A percentile compares a stretch with the other conserved stretches of the same genome.
Evolutionary conservation across 1,140 invertebrate genomes (phyloP).

Genomic region (Bombus picipes): DNA sequence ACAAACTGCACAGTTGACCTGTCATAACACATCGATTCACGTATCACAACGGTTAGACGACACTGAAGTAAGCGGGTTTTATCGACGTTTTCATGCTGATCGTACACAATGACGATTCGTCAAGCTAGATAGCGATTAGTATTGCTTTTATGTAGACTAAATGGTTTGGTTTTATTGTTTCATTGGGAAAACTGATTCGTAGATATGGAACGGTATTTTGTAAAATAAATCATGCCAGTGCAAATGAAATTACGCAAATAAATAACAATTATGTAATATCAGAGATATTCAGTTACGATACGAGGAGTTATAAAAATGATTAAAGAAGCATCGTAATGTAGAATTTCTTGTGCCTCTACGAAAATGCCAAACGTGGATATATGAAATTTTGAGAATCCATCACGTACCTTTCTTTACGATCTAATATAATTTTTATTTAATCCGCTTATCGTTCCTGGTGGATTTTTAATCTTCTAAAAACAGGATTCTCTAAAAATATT

Average conservation of each 20-base stretch:
- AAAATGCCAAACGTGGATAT: too few relatives aligned
- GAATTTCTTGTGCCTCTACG: not conserved
- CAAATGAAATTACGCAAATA: not conserved
- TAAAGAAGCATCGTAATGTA: not conserved
- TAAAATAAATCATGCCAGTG: not conserved
- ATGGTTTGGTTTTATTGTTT: not conserved
- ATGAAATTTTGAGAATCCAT: not conserved
- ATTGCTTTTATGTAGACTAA: not conserved
- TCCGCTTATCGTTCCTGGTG: not conserved
- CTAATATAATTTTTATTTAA: not conserved
- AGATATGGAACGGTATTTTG: too few relatives aligned
- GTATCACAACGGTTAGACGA: not conserved
- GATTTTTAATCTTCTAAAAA: not conserved
- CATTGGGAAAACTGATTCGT: not conserved
- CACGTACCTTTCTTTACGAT: not conserved
- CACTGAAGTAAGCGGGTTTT: slow-evolving; percentile 15
- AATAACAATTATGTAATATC: too few relatives aligned
- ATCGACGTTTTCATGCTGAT: slow-evolving; percentile 1
- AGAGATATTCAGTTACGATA: not conserved
- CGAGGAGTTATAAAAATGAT: not conserved
- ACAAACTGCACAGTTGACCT: not conserved
- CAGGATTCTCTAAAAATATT: not conserved
- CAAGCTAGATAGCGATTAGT: not conserved
- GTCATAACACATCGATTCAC: slow-evolving; percentile 5
- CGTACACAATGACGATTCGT: not conserved